Conservation (phyloP, 53 echinoderm and acorn worm genomes). For the Hippasteria phrygiana region DNA sequence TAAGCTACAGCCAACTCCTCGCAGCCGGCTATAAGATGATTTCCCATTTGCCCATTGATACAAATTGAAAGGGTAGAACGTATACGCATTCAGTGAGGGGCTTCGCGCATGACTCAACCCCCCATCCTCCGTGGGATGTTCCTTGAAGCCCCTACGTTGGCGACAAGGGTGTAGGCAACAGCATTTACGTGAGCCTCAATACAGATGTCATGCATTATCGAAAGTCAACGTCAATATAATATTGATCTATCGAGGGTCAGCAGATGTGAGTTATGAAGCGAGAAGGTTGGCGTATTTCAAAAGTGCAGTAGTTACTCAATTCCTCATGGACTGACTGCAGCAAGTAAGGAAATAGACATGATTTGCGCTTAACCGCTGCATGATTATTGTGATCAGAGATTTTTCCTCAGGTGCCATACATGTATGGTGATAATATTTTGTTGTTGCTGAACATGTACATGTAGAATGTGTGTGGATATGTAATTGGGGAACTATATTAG, state of each 20-base stretch:
- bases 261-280: slow-evolving; percentile 26
- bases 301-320: neutral
- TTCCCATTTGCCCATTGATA: slow-evolving; percentile 28
- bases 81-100: neutral
- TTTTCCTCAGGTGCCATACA: too few relatives aligned
- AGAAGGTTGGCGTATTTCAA: neutral
- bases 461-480: too few relatives aligned
- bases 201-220: slow-evolving; percentile 52
- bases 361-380: neutral
- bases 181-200: neutral
- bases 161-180: neutral
- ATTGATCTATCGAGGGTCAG: slow-evolving; percentile 22
- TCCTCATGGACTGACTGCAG: neutral
- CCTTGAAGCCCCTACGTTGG: neutral
- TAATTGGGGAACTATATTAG: too few relatives aligned
- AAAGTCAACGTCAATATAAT: slow-evolving; percentile 38
- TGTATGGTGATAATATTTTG: too few relatives aligned
- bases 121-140: neutral
- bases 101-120: slow-evolving; percentile 13
- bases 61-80: neutral
- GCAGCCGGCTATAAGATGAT: slow-evolving; percentile 1
- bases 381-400: too few relatives aligned
- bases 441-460: too few relatives aligned
- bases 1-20: slow-evolving; percentile 22
- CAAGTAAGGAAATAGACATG: neutral